These are phyloP conservation scores for Lottia scabra DNA, from an alignment of 2,888 invertebrate species.

Conservation along the genomic window DNA sequence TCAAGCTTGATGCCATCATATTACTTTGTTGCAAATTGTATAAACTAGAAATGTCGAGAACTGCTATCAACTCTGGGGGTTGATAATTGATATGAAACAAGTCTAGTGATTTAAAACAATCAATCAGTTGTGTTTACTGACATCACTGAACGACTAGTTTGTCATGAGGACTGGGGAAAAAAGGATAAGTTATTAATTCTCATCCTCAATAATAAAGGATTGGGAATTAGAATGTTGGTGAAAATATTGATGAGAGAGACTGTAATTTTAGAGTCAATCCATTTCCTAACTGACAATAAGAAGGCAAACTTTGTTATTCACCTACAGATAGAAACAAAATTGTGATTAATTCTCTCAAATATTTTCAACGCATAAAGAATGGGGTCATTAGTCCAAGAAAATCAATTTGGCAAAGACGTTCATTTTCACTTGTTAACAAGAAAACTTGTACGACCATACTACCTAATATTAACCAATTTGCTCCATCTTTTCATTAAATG, in stretches of 20 bases:
- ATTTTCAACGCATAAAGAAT: slow-evolving; percentile 1
- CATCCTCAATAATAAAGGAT: slow-evolving; percentile 5
- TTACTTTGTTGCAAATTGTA: too few relatives aligned
- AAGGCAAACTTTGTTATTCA: slow-evolving; percentile 5
- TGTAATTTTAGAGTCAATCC: slow-evolving; percentile 5
- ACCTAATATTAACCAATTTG: slow-evolving; percentile 2
- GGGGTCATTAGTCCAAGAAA: slow-evolving; percentile 5
- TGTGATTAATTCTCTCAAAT: slow-evolving; percentile 7
- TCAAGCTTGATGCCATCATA: too few relatives aligned
- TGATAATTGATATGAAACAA: slow-evolving; percentile 5
- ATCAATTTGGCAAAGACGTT: slow-evolving; percentile 4
- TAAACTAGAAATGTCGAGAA: too few relatives aligned
- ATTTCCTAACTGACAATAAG: slow-evolving; percentile 7
- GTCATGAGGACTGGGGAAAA: neutral
- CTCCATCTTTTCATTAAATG: slow-evolving; percentile 1
- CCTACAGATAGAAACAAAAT: slow-evolving; percentile 4
- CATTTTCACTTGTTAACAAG: slow-evolving; percentile 4
- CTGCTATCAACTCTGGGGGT: neutral
- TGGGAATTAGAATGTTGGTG: slow-evolving; percentile 4
- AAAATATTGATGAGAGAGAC: slow-evolving; percentile 5
- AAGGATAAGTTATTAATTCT: slow-evolving; percentile 4
- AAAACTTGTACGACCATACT: neutral
- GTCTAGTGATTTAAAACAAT: slow-evolving; percentile 4
- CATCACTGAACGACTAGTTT: slow-evolving; percentile 2
- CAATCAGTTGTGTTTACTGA: slow-evolving; percentile 7